Conservation (phyloP, 2,113 vertebrate species). For the Aegotheles bennettii region DNA sequence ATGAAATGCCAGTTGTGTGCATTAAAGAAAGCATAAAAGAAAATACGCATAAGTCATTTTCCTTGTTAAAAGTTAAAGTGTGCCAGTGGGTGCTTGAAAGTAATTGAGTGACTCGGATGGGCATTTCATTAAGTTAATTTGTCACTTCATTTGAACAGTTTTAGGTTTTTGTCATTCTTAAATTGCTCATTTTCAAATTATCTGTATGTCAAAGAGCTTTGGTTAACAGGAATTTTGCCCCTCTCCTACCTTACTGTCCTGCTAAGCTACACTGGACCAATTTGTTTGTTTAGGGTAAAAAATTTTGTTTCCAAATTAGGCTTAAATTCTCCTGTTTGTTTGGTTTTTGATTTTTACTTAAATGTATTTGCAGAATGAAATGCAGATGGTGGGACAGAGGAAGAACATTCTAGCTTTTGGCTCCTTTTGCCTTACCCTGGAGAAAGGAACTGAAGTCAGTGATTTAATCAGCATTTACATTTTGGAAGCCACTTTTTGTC, state of each 20-base stretch:
- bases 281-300: neutral
- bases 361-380: neutral
- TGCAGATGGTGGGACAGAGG: neutral
- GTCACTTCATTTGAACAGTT: conserved; percentile 12
- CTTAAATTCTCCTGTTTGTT: neutral
- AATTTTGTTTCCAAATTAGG: neutral
- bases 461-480: neutral
- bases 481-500: neutral
- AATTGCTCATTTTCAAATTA: neutral
- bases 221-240: neutral
- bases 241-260: neutral
- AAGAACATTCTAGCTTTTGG: fast-evolving
- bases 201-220: neutral
- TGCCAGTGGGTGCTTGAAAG: neutral
- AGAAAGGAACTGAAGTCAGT: neutral
- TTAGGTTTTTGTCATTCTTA: neutral
- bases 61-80: neutral
- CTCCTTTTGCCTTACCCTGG: neutral
- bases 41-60: neutral
- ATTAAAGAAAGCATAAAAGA: neutral
- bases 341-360: neutral
- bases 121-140: neutral
- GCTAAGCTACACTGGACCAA: neutral
- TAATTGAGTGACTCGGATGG: neutral
- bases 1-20: neutral